phyloP scores from a whole-genome alignment of 2,113 vertebrate genomes.

The Dendropsophus ebraccatus region DNA sequence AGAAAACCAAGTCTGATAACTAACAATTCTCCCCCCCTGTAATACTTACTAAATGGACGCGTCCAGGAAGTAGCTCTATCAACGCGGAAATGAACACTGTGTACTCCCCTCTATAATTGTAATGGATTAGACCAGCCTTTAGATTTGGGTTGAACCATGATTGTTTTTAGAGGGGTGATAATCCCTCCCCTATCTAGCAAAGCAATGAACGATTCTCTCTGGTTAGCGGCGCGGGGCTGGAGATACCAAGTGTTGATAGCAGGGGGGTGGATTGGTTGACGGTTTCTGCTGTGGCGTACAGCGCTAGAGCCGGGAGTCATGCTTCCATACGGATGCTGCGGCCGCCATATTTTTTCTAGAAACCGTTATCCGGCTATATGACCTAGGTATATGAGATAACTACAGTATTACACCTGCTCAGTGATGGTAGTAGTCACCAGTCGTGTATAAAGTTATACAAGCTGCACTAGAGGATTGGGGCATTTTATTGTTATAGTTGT shows the following conservation, averaged over 20 bases:
- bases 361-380: neutral
- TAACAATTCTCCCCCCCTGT: neutral
- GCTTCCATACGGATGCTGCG: neutral
- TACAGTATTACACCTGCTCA: neutral
- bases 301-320: neutral
- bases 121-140: too few species aligned
- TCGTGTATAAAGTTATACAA: too few species aligned
- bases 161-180: neutral
- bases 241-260: neutral
- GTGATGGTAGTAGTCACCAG: neutral
- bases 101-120: neutral
- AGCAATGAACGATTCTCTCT: neutral
- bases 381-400: neutral
- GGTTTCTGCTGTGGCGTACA: neutral
- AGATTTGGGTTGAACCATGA: neutral
- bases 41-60: neutral
- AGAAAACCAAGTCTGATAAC: neutral
- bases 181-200: neutral
- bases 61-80: neutral
- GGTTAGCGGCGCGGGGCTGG: neutral
- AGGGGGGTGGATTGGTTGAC: neutral
- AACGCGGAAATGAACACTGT: neutral
- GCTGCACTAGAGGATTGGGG: too few species aligned
- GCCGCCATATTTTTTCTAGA: slow-evolving; percentile 8
- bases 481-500: neutral